Base-by-base conservation (phyloP, 1,140 invertebrate genomes). In the Pseudomyrmex concolor region DNA sequence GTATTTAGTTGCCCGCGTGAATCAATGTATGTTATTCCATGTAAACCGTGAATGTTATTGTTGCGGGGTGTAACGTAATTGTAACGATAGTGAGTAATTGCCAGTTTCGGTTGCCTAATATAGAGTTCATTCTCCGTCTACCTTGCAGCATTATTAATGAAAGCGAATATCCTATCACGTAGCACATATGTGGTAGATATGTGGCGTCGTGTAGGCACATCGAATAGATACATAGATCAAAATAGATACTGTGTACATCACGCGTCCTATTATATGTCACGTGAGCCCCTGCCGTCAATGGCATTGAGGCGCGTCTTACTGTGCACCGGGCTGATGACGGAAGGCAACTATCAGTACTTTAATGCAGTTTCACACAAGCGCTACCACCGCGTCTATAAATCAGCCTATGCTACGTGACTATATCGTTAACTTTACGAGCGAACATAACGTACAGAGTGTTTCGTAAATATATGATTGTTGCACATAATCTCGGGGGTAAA, bases 91-190 rank as follows among this genome's bases (percentile, higher is more conserved):
- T 68, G 51, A 17, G 19, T 80, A 80, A 80, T 80, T 78, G 66
- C 22, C 43, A 12, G 51, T 57, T 43, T 48, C 54, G 22, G 17
- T 67, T 80, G 55, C 15, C n/a, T 71, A 45, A 70, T 78, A 78
- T 17, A 70, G 66, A 80, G 55, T 68, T 80, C 66, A 71, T 80
- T 80, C 66, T 80, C 76, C 57, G 54, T 60, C 43, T 78, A 78
- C 34, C 34, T 50, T 2, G 17, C 51, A 1, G 54, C 15, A 57
- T 70, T 78, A 78, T 70, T 67, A 78, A 43, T 48, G 64, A 70
- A 78, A 71, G 76, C 66, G 66, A 71, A 68, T 80, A 80, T 59
- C 63, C 64, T 70, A 78, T 78, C 54, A 59, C 34, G 34, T 59
- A 51, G 34, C 64, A 55, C 34, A 77, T 43, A 71, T 71, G 43